Evolutionary conservation across 1,140 invertebrate genomes (phyloP).

Genomic region (Arion vulgaris): DNA sequence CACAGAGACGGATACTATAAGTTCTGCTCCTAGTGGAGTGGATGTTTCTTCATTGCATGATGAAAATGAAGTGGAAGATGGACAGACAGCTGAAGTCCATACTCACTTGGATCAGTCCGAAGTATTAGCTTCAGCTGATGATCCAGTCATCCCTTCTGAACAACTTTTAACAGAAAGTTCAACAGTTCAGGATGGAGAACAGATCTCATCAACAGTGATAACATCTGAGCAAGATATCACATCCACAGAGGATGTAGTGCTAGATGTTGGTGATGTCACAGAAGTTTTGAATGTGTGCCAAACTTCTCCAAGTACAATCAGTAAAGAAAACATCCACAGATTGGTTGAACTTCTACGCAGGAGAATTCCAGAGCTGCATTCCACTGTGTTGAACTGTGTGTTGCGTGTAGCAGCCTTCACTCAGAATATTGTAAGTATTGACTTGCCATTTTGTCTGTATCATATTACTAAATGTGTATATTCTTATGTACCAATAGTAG

Average conservation of each 20-base stretch:
- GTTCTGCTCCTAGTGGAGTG: not conserved
- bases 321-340: not conserved
- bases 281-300: slow-evolving; percentile 14
- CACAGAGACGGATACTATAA: not conserved
- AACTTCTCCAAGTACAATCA: slow-evolving; percentile 25
- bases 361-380: not conserved
- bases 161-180: not conserved
- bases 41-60: not conserved
- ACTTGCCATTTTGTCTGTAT: no score
- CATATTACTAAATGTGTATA: not conserved
- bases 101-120: not conserved
- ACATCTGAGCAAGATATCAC: not conserved
- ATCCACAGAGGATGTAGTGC: not conserved
- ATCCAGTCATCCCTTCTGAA: not conserved
- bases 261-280: not conserved
- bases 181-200: not conserved
- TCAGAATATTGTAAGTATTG: slow-evolving; percentile 35
- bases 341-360: slow-evolving; percentile 11
- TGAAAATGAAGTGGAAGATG: not conserved
- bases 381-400: slow-evolving; percentile 26
- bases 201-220: not conserved
- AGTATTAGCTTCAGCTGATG: not conserved
- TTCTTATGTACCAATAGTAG: no score
- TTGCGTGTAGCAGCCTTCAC: slow-evolving; percentile 31
- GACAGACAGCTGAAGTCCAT: not conserved